phyloP scores from a whole-genome alignment of 30 jellyfish, hydroid and myxozoan genomes.

The Pelagia noctiluca region DNA sequence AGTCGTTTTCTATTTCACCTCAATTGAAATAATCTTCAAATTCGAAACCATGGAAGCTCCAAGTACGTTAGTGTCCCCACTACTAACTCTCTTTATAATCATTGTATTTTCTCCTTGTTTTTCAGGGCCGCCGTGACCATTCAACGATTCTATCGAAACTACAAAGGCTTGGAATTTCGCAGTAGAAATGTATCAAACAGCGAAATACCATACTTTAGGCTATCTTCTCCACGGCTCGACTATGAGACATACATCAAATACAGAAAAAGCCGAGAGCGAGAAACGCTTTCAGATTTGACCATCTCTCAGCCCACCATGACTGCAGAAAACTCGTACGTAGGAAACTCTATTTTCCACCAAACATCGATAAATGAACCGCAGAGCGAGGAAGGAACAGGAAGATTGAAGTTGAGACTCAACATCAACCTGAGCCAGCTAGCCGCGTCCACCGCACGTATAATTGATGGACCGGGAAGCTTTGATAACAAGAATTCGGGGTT shows the following conservation, averaged over 20 bases:
- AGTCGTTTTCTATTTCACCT: no score
- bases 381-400: neutral
- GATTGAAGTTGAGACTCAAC: neutral
- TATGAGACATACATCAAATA: constrained; percentile 74
- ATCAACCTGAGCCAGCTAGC: constrained; percentile 49
- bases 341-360: neutral
- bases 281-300: neutral
- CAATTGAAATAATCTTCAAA: no score
- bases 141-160: constrained; percentile 76
- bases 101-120: neutral
- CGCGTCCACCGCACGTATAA: constrained; percentile 37
- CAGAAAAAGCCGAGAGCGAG: constrained; percentile 55
- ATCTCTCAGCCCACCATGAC: neutral
- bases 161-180: constrained; percentile 57
- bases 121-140: constrained; percentile 93
- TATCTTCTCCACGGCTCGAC: constrained; percentile 53
- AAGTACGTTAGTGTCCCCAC: no score
- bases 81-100: neutral
- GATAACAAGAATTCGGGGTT: neutral
- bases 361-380: neutral
- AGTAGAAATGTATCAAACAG: neutral
- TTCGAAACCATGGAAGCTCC: no score
- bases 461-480: constrained; percentile 4
- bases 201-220: constrained; percentile 32
- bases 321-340: neutral